A percentile compares a stretch with the other conserved stretches of the same genome.
Evolutionary conservation across 2,888 invertebrate genomes (phyloP).

Genomic region (Luffia ferchaultella): DNA sequence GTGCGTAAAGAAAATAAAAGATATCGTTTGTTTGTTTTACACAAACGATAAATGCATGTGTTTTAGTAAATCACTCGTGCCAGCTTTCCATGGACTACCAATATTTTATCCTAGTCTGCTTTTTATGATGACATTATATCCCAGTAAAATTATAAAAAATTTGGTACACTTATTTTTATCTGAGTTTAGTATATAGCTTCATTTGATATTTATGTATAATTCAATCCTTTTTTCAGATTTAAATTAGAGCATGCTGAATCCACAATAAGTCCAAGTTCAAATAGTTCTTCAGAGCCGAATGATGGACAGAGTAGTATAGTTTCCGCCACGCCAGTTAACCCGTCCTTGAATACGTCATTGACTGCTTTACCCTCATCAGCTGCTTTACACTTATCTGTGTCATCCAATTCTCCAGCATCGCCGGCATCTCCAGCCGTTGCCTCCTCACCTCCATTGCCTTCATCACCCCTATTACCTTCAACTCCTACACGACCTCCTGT

Average conservation of each 20-base stretch:
- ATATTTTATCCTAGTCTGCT: too few relatives aligned
- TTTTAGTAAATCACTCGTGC: too few relatives aligned
- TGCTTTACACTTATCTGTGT: slow-evolving; percentile 15
- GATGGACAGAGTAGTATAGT: slow-evolving; percentile 54
- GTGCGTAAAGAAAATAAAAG: too few relatives aligned
- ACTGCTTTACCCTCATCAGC: neutral
- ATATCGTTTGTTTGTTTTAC: too few relatives aligned
- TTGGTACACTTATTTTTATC: too few relatives aligned
- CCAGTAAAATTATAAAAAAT: too few relatives aligned
- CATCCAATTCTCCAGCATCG: slow-evolving; percentile 15
- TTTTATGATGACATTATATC: too few relatives aligned
- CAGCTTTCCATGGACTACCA: too few relatives aligned
- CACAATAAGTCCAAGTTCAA: slow-evolving; percentile 56
- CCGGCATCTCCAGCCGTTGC: neutral
- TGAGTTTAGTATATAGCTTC: neutral
- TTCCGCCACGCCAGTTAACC: slow-evolving; percentile 29
- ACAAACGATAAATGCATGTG: too few relatives aligned
- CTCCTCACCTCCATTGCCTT: neutral
- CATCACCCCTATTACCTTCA: neutral
- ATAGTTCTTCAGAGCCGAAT: slow-evolving; percentile 56
- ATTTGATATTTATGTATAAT: neutral
- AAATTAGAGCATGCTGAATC: slow-evolving; percentile 16
- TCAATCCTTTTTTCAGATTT: slow-evolving; percentile 27
- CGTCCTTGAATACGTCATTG: slow-evolving; percentile 11
- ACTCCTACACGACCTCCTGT: neutral